Evolutionary conservation across 2,113 vertebrate genomes (phyloP), one percentile per base, ranked within the genome.

Genomic region (Mesitornis unicolor): DNA sequence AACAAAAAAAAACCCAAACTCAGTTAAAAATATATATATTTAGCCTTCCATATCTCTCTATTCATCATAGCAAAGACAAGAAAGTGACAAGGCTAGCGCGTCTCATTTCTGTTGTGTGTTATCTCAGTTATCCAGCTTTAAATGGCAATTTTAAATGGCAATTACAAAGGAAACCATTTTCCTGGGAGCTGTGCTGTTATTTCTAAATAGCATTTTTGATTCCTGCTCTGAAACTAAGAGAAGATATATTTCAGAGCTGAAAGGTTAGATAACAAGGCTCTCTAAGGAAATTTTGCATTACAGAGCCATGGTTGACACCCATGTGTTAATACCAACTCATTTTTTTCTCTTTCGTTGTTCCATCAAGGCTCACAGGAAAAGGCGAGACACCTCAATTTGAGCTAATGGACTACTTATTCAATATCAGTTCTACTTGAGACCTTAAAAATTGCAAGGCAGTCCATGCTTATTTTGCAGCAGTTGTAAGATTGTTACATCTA

Each of bases 191-290:
- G 17, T 74, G 70, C 84, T 91, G 75, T 73, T 96, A 45, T 77
- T 95, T 93, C 87, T 77, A 90, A 95, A 93, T 42, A 77, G 18
- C 84, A 36, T 90, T 91, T 95, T 82, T 87, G 74, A 83, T 90
- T 94, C 77, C 78, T 69, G 36, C 60, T 93, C 93, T 57, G 78
- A 90, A 96, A 80, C 54, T 63, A 47, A 67, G 47, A 77, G 69
- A 75, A 87, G 65, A 85, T 91, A 10, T 28, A 89, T 95, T 96
- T 94, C 64, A 81, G 78, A 90, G 75, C 74, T 90, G 63, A 83
- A 93, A 91, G 71, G 87, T 93, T 94, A 77, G 90, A 86, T 93
- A 94, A 85, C 53, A 80, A 91, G 84, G 67, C 74, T 65, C 74
- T 89, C 78, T 21, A 25, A 24, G 15, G 91, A 77, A 63, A 77